Conservation (phyloP, 1,140 invertebrate species). For the Neodiprion lecontei region DNA sequence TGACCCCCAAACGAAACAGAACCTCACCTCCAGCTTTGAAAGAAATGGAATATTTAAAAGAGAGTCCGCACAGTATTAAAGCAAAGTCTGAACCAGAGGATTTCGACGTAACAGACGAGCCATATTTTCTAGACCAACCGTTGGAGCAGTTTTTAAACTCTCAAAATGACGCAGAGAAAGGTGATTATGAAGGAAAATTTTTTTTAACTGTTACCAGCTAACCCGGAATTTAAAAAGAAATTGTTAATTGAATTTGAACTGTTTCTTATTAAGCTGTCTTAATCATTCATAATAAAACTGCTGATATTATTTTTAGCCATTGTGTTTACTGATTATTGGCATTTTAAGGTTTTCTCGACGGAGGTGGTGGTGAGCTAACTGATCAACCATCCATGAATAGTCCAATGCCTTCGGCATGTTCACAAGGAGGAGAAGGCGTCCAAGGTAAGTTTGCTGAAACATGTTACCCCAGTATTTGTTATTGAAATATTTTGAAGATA, state of each 20-base stretch:
- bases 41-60: not conserved
- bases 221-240: no score
- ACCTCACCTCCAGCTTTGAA: constrained; percentile 10
- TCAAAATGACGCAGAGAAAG: not conserved
- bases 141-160: not conserved
- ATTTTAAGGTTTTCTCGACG: no score
- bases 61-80: not conserved
- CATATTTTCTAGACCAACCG: not conserved
- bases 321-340: no score
- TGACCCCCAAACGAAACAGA: constrained; percentile 8
- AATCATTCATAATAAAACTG: no score
- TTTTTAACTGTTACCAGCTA: not conserved
- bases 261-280: no score
- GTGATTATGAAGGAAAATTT: not conserved
- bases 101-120: not conserved
- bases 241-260: no score
- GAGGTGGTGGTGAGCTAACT: not conserved
- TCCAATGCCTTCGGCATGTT: not conserved
- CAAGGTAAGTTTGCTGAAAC: not conserved
- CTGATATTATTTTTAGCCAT: no score
- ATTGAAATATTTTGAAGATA: not conserved
- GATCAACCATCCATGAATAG: not conserved
- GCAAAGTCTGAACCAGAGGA: not conserved
- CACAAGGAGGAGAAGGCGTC: not conserved
- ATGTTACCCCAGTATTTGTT: not conserved